Evolutionary conservation across 2,888 invertebrate genomes (phyloP).

Genomic region (Mayetiola destructor): DNA sequence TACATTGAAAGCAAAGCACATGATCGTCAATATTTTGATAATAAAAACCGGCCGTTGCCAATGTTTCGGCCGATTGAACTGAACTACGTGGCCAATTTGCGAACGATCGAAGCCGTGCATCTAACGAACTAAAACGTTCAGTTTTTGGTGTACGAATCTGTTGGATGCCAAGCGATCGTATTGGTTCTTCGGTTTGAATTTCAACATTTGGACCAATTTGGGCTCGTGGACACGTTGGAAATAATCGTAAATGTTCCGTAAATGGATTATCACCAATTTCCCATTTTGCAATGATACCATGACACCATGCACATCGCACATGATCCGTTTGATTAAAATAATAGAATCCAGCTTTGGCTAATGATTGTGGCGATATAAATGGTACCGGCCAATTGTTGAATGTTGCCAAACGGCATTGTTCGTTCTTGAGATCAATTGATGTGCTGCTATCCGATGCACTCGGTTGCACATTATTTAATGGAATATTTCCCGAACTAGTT

Average conservation of each 20-base stretch:
- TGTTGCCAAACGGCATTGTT: conserved; percentile 49
- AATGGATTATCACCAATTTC: conserved; percentile 65
- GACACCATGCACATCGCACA: conserved; percentile 72
- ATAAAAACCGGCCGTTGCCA: conserved; percentile 82
- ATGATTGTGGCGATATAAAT: conserved; percentile 47
- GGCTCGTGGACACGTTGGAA: conserved; percentile 53
- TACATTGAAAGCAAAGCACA: conserved; percentile 84
- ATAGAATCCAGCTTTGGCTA: conserved; percentile 76
- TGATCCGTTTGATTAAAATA: conserved; percentile 56
- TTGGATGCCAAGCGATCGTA: conserved; percentile 42
- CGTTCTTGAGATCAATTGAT: conserved; percentile 44
- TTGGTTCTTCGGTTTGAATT: conserved; percentile 32
- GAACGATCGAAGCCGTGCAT: conserved; percentile 55
- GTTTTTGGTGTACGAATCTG: conserved; percentile 43
- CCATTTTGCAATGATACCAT: conserved; percentile 62
- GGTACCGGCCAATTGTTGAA: conserved; percentile 61
- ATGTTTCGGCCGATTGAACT: conserved; percentile 56
- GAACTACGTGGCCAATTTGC: conserved; percentile 60
- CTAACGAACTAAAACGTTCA: conserved; percentile 51
- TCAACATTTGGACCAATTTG: conserved; percentile 34
- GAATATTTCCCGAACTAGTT: conserved; percentile 51
- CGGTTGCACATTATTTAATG: conserved; percentile 24
- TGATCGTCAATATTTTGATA: conserved; percentile 60
- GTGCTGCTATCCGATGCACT: conserved; percentile 13
- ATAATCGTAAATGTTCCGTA: conserved; percentile 65